phyloP scores from a whole-genome alignment of 2,797 vertebrate genomes.

The Philypnodon macrostomus region DNA sequence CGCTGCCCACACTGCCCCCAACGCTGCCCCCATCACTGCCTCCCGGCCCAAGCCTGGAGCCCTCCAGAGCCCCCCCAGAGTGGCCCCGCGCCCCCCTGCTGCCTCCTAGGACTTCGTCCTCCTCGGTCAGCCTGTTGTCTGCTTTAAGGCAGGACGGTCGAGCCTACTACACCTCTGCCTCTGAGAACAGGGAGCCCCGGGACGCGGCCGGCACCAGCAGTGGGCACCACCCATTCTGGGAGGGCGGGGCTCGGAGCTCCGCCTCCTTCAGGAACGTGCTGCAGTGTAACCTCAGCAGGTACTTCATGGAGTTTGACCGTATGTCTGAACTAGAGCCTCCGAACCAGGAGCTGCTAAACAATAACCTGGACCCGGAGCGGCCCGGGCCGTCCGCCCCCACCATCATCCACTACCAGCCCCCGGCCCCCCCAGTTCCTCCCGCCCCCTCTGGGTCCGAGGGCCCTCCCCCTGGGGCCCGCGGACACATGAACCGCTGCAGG shows the following conservation, averaged over 20 bases:
- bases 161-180: slow-evolving; percentile 92
- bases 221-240: slow-evolving; percentile 79
- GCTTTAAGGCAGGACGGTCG: slow-evolving; percentile 91
- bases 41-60: not conserved
- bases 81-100: slow-evolving; percentile 63
- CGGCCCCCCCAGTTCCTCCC: slow-evolving; percentile 62
- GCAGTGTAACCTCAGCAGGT: slow-evolving; percentile 95
- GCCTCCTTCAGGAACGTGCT: slow-evolving; percentile 90
- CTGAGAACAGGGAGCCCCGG: slow-evolving; percentile 86
- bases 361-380: slow-evolving; percentile 91
- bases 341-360: slow-evolving; percentile 91
- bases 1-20: not conserved
- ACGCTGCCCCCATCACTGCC: not conserved
- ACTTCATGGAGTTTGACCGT: slow-evolving; percentile 96
- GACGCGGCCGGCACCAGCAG: slow-evolving; percentile 79
- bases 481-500: slow-evolving; percentile 94
- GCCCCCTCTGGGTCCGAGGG: slow-evolving; percentile 71
- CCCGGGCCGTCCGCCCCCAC: slow-evolving; percentile 74
- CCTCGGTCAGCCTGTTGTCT: slow-evolving; percentile 90
- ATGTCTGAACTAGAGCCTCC: slow-evolving; percentile 93
- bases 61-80: slow-evolving; percentile 5
- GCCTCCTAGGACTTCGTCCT: slow-evolving; percentile 93
- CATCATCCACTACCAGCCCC: slow-evolving; percentile 76
- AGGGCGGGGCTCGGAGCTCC: slow-evolving; percentile 79
- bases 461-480: slow-evolving; percentile 75